Percentiles rank a stretch among this genome's conserved stretches.
phyloP scores from a whole-genome alignment of 2,797 vertebrate genomes.

The Aulostomus chinensis region DNA sequence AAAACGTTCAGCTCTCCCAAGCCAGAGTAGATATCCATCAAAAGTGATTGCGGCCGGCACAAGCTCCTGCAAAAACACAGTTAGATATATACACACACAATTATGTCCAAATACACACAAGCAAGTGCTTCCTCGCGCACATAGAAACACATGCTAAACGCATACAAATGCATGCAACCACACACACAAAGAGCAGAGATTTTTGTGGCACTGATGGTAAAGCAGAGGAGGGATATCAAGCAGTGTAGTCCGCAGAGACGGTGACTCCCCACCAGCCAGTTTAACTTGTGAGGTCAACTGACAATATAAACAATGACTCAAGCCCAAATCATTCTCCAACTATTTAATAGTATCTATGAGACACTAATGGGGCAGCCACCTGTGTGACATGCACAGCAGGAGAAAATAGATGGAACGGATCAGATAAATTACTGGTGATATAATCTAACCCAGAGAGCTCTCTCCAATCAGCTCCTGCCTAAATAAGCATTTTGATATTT shows the following conservation, averaged over 20 bases:
- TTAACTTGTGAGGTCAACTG: conserved; percentile 46
- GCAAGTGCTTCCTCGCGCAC: conserved; percentile 18
- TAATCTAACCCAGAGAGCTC: conserved; percentile 3
- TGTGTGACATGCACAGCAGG: conserved; percentile 22
- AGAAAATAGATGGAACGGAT: too few species aligned
- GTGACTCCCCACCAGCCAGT: neutral
- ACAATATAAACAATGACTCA: conserved; percentile 38
- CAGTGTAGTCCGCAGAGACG: conserved; percentile 5
- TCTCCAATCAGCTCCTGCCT: neutral
- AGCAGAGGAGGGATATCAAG: conserved; percentile 39
- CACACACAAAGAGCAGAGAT: conserved; percentile 13
- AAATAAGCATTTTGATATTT: neutral
- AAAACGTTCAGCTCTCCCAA: conserved; percentile 70
- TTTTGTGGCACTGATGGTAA: conserved; percentile 44
- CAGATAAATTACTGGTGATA: too few species aligned
- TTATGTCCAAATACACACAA: conserved; percentile 41
- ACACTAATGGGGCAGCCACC: conserved; percentile 16
- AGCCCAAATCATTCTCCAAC: conserved; percentile 29
- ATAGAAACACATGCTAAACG: conserved; percentile 28
- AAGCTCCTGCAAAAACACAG: conserved; percentile 64
- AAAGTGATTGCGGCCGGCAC: conserved; percentile 66
- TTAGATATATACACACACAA: conserved; percentile 52
- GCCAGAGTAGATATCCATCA: conserved; percentile 78
- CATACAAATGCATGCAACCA: conserved; percentile 13
- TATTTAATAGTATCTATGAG: conserved; percentile 18